These are phyloP conservation scores for Sebastes oblongus DNA, from an alignment of 2,797 vertebrate genomes.

Conservation along the genomic window DNA sequence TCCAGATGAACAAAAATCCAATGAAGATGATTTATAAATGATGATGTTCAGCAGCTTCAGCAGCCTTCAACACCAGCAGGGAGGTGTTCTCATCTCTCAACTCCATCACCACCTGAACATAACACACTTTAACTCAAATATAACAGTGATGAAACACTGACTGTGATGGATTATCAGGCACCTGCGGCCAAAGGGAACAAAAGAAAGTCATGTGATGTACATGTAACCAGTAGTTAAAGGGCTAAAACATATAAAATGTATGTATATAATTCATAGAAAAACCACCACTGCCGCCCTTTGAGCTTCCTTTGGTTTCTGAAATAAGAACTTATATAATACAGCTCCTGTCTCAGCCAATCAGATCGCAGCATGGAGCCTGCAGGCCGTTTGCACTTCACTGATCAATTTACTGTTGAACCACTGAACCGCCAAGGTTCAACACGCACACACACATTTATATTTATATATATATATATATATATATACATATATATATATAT, in stretches of 20 bases:
- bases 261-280: neutral
- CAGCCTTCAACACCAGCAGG: neutral
- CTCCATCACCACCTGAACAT: neutral
- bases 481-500: neutral
- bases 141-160: neutral
- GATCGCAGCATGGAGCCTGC: conserved; percentile 25
- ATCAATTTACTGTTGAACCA: conserved; percentile 37
- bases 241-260: neutral
- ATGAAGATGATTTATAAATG: neutral
- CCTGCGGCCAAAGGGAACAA: neutral
- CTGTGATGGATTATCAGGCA: neutral
- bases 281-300: neutral
- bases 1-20: neutral
- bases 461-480: no score
- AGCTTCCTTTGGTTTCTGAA: neutral
- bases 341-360: conserved; percentile 58
- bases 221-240: neutral
- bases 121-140: neutral
- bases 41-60: neutral
- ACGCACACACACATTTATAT: neutral
- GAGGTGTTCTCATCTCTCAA: neutral
- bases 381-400: conserved; percentile 51
- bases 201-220: neutral
- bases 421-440: neutral
- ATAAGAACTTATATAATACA: conserved; percentile 52